These are phyloP conservation scores for Pogonocichla stellata DNA, from an alignment of 2,113 vertebrate genomes.

Conservation along the genomic window DNA sequence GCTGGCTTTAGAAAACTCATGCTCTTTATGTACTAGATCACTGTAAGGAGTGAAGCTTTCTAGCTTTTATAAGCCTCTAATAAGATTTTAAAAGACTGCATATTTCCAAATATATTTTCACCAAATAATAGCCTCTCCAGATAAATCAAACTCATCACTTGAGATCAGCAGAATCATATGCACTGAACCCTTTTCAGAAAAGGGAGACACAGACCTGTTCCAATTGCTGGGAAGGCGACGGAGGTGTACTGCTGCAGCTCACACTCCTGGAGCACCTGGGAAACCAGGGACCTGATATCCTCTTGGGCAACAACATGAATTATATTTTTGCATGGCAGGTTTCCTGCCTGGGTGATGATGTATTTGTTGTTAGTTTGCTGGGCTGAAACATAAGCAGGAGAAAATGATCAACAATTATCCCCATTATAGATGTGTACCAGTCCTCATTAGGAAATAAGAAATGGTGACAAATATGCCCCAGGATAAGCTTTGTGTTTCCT, in stretches of 20 bases:
- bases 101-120: background rate
- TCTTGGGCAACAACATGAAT: constrained; percentile 75
- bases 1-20: background rate
- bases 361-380: constrained; percentile 24
- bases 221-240: constrained; percentile 86
- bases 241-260: constrained; percentile 67
- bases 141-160: background rate
- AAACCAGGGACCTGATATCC: constrained; percentile 60
- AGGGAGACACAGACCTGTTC: constrained; percentile 81
- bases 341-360: constrained; percentile 81
- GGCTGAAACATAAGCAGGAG: constrained; percentile 66
- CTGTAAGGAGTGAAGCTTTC: background rate
- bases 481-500: background rate
- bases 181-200: background rate
- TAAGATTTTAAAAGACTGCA: background rate
- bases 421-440: background rate
- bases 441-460: background rate
- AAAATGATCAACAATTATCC: background rate
- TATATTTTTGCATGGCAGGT: constrained; percentile 83
- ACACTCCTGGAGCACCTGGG: constrained; percentile 76
- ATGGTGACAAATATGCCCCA: background rate
- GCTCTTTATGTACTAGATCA: background rate
- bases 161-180: background rate
- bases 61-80: background rate
- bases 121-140: background rate